These are phyloP conservation scores for Uropsilus gracilis DNA, from an alignment of 2,113 vertebrate species.

Conservation along the genomic window DNA sequence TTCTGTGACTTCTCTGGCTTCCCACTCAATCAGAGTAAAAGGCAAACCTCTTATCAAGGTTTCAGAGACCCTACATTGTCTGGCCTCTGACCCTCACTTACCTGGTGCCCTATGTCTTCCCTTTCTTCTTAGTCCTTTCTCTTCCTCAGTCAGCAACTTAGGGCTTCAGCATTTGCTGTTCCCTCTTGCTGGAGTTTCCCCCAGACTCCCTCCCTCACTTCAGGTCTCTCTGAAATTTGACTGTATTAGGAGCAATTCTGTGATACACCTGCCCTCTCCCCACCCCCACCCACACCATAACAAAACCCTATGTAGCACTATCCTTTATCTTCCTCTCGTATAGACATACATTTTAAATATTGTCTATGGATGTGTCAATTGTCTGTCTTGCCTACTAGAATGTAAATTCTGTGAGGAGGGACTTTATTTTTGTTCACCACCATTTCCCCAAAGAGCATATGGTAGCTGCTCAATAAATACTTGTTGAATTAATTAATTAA, in stretches of 20 bases:
- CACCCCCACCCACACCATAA: background rate
- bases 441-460: slow-evolving; percentile 26
- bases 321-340: background rate
- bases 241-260: background rate
- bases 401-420: background rate
- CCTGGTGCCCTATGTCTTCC: no score
- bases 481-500: slow-evolving; percentile 74
- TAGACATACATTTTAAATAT: background rate
- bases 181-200: background rate
- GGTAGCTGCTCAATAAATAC: slow-evolving; percentile 75
- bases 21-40: background rate
- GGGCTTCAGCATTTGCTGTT: background rate
- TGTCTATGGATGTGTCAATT: background rate
- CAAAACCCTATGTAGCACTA: background rate
- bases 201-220: background rate
- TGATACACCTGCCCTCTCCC: background rate
- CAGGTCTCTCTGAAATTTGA: background rate
- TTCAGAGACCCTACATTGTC: background rate
- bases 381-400: background rate
- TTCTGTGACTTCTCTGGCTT: background rate
- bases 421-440: slow-evolving; percentile 32
- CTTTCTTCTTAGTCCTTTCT: background rate
- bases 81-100: background rate
- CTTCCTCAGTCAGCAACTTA: background rate
- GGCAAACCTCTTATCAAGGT: background rate